These are phyloP conservation scores for Pyrrhura leucotis DNA, from an alignment of 2,797 vertebrate genomes.

Conservation along the genomic window DNA sequence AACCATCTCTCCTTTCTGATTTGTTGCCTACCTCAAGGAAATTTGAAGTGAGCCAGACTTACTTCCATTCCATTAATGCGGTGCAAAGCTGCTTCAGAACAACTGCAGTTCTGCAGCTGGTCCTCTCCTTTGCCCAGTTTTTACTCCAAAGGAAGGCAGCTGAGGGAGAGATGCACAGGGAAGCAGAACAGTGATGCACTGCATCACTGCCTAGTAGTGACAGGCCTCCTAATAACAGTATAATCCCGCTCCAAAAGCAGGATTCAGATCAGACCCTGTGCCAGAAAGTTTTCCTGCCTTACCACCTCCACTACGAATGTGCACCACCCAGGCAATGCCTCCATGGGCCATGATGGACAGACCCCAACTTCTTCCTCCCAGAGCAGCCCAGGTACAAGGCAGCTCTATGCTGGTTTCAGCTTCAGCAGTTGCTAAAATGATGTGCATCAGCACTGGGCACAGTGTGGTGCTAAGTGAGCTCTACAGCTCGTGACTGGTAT, in stretches of 20 bases:
- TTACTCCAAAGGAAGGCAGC: not conserved
- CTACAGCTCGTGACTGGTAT: accelerated
- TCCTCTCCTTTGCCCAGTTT: not conserved
- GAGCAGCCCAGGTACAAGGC: not conserved
- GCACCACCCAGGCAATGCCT: not conserved
- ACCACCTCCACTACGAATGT: not conserved
- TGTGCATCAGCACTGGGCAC: not conserved
- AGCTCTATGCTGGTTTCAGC: not conserved
- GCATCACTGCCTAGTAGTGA: not conserved
- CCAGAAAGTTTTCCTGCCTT: not conserved
- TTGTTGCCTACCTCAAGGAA: not conserved
- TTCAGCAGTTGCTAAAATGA: not conserved
- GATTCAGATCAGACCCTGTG: not conserved
- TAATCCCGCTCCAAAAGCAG: not conserved
- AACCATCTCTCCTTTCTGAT: not conserved
- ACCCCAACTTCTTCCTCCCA: not conserved
- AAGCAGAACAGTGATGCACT: not conserved
- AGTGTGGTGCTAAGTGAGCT: not conserved
- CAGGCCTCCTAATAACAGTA: not conserved
- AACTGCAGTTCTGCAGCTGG: not conserved
- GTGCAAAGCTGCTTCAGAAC: not conserved
- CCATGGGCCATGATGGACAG: not conserved
- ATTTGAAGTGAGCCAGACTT: not conserved
- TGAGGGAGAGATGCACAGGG: not conserved
- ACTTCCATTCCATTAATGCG: not conserved